Conservation (phyloP, 2,113 vertebrate species). For the Hippolais icterina region DNA sequence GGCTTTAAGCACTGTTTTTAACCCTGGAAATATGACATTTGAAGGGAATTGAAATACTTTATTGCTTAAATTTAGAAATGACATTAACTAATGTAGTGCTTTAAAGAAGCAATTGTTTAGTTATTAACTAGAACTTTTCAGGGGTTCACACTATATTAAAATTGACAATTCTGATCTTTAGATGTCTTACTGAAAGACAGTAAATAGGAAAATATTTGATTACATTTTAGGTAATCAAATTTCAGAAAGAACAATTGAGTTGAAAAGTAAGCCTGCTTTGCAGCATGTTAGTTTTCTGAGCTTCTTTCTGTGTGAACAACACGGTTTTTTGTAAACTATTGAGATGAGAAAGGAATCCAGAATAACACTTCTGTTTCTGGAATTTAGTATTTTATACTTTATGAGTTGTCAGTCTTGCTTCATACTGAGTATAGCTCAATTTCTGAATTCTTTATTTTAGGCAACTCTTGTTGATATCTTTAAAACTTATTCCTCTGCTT, state of each 20-base stretch:
- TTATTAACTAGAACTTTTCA: background rate
- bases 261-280: background rate
- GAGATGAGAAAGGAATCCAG: background rate
- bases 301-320: background rate
- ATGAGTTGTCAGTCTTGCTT: background rate
- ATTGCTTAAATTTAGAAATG: background rate
- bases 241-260: background rate
- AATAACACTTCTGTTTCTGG: background rate
- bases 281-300: background rate
- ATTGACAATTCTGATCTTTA: background rate
- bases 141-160: background rate
- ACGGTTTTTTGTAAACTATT: background rate
- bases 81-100: background rate
- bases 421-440: background rate
- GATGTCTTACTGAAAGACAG: background rate
- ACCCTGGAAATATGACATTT: background rate
- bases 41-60: background rate
- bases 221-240: background rate
- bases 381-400: background rate
- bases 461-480: background rate
- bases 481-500: background rate
- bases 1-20: background rate
- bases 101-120: background rate
- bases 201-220: background rate
- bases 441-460: background rate